Evolutionary conservation across 2,888 invertebrate genomes (phyloP).

Genomic region (Agriotes lineatus): DNA sequence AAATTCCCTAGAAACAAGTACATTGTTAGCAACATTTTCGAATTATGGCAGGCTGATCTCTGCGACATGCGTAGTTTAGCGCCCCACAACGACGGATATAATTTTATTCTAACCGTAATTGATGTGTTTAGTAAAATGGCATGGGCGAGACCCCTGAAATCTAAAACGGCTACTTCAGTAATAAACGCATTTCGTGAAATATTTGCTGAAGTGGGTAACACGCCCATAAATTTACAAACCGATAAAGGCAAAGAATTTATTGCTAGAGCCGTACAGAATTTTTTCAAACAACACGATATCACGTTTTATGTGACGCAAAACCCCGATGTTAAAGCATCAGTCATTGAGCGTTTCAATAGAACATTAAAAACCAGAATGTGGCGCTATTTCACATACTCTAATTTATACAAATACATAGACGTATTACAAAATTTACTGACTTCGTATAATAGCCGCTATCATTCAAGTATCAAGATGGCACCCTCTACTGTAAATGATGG

Average conservation of each 20-base stretch:
- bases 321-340: not conserved
- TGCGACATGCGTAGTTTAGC: conserved; percentile 2
- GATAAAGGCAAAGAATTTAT: conserved; percentile 2
- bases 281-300: not conserved
- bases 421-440: not conserved
- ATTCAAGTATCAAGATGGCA: conserved; percentile 15
- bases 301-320: conserved; percentile 1
- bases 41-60: conserved; percentile 16
- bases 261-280: not conserved
- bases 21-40: not conserved
- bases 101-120: conserved; percentile 9
- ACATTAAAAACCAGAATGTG: not conserved
- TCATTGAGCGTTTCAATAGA: not conserved
- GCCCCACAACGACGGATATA: conserved; percentile 4
- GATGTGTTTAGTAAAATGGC: not conserved
- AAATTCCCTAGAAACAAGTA: not conserved
- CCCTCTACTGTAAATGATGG: not conserved
- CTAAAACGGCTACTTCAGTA: not conserved
- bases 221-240: not conserved
- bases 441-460: not conserved
- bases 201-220: not conserved
- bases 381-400: not conserved
- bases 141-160: not conserved
- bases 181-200: conserved; percentile 4
- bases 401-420: not conserved